These are phyloP conservation scores for Beris morrisii DNA, from an alignment of 2,888 invertebrate species.

Conservation along the genomic window DNA sequence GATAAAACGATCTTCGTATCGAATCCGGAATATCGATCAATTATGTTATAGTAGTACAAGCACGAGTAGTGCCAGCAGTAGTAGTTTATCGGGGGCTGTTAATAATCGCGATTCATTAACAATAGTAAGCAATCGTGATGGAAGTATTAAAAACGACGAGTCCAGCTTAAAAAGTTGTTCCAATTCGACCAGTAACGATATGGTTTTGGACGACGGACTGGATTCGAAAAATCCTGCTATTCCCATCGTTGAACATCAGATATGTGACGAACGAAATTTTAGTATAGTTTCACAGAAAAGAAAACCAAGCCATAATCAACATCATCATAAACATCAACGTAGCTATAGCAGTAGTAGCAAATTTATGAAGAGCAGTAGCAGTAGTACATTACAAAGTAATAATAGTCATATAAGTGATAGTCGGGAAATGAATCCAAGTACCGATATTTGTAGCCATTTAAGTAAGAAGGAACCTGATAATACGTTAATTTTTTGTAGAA, in stretches of 20 bases:
- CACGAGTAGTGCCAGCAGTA: constrained; percentile 44
- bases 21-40: constrained; percentile 3
- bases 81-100: constrained; percentile 38
- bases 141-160: constrained; percentile 35
- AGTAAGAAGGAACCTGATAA: constrained; percentile 23
- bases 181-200: constrained; percentile 36
- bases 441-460: constrained; percentile 25
- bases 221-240: constrained; percentile 12
- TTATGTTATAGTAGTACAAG: constrained; percentile 40
- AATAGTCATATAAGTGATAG: constrained; percentile 35
- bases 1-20: constrained; percentile 26
- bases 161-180: constrained; percentile 35
- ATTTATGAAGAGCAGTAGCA: constrained; percentile 49
- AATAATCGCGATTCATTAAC: constrained; percentile 41
- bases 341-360: constrained; percentile 47
- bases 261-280: constrained; percentile 36
- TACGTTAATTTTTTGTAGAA: constrained; percentile 8
- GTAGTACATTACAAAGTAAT: constrained; percentile 39
- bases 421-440: constrained; percentile 21
- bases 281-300: constrained; percentile 9
- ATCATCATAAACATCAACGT: constrained; percentile 24
- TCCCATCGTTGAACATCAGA: constrained; percentile 20
- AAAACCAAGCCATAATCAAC: constrained; percentile 11
- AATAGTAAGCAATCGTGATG: constrained; percentile 34
- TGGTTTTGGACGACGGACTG: constrained; percentile 16